A percentile compares a stretch with the other conserved stretches of the same genome.
Conservation (phyloP, 1,140 invertebrate species). For the Brachionus calyciflorus region DNA sequence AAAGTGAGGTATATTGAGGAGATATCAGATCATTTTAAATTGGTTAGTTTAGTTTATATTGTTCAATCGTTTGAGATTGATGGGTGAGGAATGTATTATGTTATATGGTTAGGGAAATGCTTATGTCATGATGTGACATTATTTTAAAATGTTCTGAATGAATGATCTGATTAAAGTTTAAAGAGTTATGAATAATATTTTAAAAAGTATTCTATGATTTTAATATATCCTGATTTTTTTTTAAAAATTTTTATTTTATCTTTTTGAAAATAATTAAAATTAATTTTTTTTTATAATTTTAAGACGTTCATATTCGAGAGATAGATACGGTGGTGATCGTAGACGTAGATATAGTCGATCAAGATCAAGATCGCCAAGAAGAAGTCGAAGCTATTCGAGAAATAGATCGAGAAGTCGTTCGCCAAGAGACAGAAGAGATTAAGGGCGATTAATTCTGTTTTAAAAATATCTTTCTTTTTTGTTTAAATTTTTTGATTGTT, state of each 20-base stretch:
- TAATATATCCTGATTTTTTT: not conserved
- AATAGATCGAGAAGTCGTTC: conserved; percentile 36
- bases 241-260: not conserved
- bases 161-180: too few relatives aligned
- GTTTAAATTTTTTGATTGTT: too few relatives aligned
- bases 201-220: conserved; percentile 25
- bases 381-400: conserved; percentile 7
- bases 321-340: conserved; percentile 1
- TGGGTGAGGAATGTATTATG: too few relatives aligned
- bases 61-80: conserved; percentile 16
- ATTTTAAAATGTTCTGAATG: too few relatives aligned
- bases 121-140: too few relatives aligned
- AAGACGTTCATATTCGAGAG: not conserved
- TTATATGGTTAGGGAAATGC: too few relatives aligned
- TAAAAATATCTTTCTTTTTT: too few relatives aligned
- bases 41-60: not conserved
- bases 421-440: too few relatives aligned
- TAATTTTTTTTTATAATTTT: not conserved
- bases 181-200: too few relatives aligned
- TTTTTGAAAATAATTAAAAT: not conserved
- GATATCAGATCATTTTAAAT: conserved; percentile 1
- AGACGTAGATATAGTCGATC: conserved; percentile 4
- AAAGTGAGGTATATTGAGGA: not conserved
- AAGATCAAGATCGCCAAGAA: not conserved
- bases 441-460: too few relatives aligned